Percentiles rank a stretch among this genome's conserved stretches.
These are phyloP conservation scores for Heliconius ismenius DNA, from an alignment of 2,888 invertebrate genomes.

Conservation along the genomic window DNA sequence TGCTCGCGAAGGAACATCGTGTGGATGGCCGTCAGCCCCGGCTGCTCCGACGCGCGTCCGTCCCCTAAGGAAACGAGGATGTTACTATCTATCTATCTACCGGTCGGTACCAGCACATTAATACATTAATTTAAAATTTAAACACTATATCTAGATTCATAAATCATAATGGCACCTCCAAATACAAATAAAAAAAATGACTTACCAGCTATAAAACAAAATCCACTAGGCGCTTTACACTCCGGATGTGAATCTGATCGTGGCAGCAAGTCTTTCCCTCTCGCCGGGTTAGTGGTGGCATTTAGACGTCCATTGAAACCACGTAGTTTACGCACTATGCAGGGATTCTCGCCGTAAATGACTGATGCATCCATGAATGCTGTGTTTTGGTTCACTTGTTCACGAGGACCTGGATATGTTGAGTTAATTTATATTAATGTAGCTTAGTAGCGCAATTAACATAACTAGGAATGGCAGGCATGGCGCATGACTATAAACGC, in stretches of 20 bases:
- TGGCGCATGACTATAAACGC: too few relatives aligned
- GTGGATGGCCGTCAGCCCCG: slow-evolving; percentile 93
- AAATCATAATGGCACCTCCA: background rate
- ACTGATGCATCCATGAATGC: slow-evolving; percentile 93
- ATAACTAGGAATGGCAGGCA: too few relatives aligned
- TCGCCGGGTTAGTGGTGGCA: slow-evolving; percentile 87
- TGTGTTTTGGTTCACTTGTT: slow-evolving; percentile 96
- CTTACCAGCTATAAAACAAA: slow-evolving; percentile 92
- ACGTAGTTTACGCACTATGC: slow-evolving; percentile 88
- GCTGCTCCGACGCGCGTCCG: slow-evolving; percentile 95
- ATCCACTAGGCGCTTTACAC: slow-evolving; percentile 92
- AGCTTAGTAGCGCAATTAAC: background rate
- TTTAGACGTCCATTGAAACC: slow-evolving; percentile 92
- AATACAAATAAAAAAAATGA: background rate
- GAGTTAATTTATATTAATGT: background rate
- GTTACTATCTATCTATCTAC: too few relatives aligned
- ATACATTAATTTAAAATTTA: too few relatives aligned
- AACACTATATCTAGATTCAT: background rate
- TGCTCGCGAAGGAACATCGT: slow-evolving; percentile 94
- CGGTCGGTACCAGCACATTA: too few relatives aligned
- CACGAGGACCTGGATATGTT: slow-evolving; percentile 86
- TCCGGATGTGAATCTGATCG: slow-evolving; percentile 90
- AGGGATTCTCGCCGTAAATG: slow-evolving; percentile 94
- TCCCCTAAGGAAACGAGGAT: slow-evolving; percentile 81
- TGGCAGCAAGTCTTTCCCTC: slow-evolving; percentile 90